Percentiles rank a stretch among this genome's conserved stretches.
Evolutionary conservation across 2,888 invertebrate genomes (phyloP).

Genomic region (Drosophila greeni): DNA sequence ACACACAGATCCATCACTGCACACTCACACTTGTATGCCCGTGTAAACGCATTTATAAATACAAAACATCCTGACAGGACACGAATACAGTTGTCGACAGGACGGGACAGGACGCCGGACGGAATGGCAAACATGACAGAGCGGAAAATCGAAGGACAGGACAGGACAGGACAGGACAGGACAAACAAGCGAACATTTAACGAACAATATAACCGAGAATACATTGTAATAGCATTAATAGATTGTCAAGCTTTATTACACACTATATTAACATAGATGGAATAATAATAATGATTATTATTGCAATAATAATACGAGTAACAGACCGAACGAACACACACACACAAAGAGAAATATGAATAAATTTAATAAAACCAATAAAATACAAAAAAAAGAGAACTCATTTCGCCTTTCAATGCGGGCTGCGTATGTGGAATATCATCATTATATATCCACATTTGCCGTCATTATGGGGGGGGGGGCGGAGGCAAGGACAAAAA

Average conservation of each 20-base stretch:
- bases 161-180: not conserved
- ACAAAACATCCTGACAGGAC: conserved; percentile 39
- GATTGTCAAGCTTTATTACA: conserved; percentile 74
- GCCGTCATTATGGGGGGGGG: conserved; percentile 22
- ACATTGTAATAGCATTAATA: conserved; percentile 68
- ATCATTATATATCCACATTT: conserved; percentile 9
- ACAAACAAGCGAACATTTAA: conserved; percentile 37
- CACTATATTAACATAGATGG: conserved; percentile 67
- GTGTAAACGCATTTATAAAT: conserved; percentile 36
- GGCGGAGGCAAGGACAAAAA: not conserved
- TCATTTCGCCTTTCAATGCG: conserved; percentile 10
- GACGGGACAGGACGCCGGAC: conserved; percentile 22
- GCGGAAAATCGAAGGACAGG: conserved; percentile 33
- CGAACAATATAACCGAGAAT: conserved; percentile 46
- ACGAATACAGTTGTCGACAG: conserved; percentile 32
- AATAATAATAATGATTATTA: conserved; percentile 52
- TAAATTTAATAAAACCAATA: conserved; percentile 65
- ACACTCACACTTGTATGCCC: conserved; percentile 24
- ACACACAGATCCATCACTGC: conserved; percentile 26
- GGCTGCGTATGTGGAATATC: conserved; percentile 18
- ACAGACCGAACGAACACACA: conserved; percentile 33
- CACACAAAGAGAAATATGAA: conserved; percentile 63
- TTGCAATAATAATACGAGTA: conserved; percentile 42
- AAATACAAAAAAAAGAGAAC: conserved; percentile 29
- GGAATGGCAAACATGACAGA: conserved; percentile 28